Percentiles rank a stretch among this genome's conserved stretches.
Conservation (phyloP, 1,140 invertebrate genomes). For the Apocrypta bakeri region DNA sequence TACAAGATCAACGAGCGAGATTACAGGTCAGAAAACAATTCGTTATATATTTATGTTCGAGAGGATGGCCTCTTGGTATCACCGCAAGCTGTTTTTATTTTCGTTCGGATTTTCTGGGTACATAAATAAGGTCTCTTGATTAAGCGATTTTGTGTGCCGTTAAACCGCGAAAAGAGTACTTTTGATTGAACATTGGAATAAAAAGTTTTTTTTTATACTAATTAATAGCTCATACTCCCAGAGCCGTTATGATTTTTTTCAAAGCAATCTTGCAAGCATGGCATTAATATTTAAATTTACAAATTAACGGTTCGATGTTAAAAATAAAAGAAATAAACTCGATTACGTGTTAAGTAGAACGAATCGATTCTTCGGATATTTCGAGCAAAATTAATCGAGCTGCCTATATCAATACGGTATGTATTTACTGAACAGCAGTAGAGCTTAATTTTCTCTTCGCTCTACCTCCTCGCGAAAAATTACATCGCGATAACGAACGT, state of each 20-base stretch:
- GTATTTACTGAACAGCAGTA: neutral
- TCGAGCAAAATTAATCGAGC: constrained; percentile 17
- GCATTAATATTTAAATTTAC: neutral
- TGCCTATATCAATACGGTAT: neutral
- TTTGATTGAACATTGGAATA: constrained; percentile 2
- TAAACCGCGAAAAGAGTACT: neutral
- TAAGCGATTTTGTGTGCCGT: neutral
- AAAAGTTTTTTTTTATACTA: neutral
- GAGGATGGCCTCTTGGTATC: neutral
- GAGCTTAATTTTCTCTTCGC: neutral
- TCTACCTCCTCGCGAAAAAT: neutral
- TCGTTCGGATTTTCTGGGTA: neutral
- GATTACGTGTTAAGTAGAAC: constrained; percentile 3
- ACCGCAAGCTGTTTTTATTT: constrained; percentile 10
- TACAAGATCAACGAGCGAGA: constrained; percentile 17
- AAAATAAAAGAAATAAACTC: neutral
- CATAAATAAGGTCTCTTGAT: neutral
- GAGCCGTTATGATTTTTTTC: neutral
- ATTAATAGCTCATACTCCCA: neutral
- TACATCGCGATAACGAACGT: constrained; percentile 5
- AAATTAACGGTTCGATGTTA: neutral
- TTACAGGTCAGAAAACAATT: constrained; percentile 34
- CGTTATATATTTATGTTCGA: neutral
- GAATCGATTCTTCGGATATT: constrained; percentile 17
- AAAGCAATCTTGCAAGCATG: neutral